phyloP scores from a whole-genome alignment of 2,888 invertebrate genomes.

The Sphinx pinastri region DNA sequence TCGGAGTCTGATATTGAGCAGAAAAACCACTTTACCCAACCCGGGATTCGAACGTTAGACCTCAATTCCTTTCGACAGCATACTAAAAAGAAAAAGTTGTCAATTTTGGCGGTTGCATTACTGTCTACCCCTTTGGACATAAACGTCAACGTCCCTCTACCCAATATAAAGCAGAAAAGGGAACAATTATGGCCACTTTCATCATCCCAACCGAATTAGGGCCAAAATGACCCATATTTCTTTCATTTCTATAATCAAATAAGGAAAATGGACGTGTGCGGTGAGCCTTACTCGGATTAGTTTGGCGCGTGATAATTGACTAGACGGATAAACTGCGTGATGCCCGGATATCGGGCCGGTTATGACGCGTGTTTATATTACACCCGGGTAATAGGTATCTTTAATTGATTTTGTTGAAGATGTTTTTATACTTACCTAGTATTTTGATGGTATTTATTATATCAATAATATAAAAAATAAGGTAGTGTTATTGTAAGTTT shows the following conservation, averaged over 20 bases:
- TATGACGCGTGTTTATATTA: slow-evolving; percentile 43
- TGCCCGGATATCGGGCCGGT: slow-evolving; percentile 40
- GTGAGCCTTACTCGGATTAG: slow-evolving; percentile 38
- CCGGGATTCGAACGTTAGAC: too few relatives aligned
- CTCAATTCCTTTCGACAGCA: too few relatives aligned
- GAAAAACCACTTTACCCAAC: too few relatives aligned
- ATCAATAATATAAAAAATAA: too few relatives aligned
- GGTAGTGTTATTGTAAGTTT: too few relatives aligned
- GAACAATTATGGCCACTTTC: background rate
- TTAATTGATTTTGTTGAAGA: slow-evolving; percentile 1
- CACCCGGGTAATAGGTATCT: slow-evolving; percentile 24
- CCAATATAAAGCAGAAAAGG: background rate
- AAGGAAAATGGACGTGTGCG: slow-evolving; percentile 29
- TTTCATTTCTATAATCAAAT: slow-evolving; percentile 24
- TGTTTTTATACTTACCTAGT: too few relatives aligned
- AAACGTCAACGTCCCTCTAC: background rate
- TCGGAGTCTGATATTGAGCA: too few relatives aligned
- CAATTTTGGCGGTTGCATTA: too few relatives aligned
- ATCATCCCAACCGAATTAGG: slow-evolving; percentile 1
- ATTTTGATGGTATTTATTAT: too few relatives aligned
- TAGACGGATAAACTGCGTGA: slow-evolving; percentile 44
- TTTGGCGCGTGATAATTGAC: slow-evolving; percentile 48
- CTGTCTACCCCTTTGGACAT: too few relatives aligned
- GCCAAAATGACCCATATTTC: slow-evolving; percentile 4
- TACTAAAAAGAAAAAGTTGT: too few relatives aligned